Percentiles rank a stretch among this genome's conserved stretches.
Conservation (phyloP, 1,140 invertebrate genomes). For the Phymastichus coffea region DNA sequence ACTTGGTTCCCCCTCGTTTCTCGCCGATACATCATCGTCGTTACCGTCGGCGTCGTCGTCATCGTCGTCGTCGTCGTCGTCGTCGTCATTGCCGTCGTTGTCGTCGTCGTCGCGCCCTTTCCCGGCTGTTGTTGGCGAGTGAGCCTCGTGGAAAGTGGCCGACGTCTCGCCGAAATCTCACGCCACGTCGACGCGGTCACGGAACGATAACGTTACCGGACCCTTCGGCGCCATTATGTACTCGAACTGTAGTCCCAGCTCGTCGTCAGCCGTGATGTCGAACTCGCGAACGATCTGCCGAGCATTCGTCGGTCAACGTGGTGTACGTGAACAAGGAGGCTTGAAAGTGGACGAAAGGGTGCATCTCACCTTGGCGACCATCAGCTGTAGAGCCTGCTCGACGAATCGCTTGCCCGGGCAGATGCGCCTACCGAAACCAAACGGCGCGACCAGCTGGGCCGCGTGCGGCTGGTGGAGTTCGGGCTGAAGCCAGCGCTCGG, state of each 20-base stretch:
- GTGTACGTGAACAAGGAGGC: not conserved
- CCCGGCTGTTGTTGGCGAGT: conserved; percentile 9
- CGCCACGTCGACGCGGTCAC: conserved; percentile 44
- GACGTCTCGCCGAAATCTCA: conserved; percentile 7
- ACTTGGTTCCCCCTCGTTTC: not conserved
- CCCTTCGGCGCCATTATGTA: conserved; percentile 74
- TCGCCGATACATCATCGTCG: too few species aligned
- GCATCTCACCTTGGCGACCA: conserved; percentile 68
- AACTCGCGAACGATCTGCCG: conserved; percentile 68
- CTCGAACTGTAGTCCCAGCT: conserved; percentile 73
- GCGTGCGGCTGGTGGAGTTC: conserved; percentile 57
- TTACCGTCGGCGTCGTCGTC: too few species aligned
- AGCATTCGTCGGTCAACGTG: too few species aligned
- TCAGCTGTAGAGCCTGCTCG: conserved; percentile 73
- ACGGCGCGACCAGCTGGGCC: conserved; percentile 75
- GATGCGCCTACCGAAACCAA: conserved; percentile 80
- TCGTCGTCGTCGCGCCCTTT: not conserved
- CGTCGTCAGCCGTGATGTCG: conserved; percentile 66
- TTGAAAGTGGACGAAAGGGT: not conserved
- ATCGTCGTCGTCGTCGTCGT: too few species aligned
- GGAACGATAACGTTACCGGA: conserved; percentile 67
- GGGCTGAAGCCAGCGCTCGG: conserved; percentile 75
- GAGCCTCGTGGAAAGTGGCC: too few species aligned
- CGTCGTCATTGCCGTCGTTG: too few species aligned
- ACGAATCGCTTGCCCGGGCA: conserved; percentile 83